A percentile compares a stretch with the other conserved stretches of the same genome.
Conservation (phyloP, 2,113 vertebrate species). For the Chloebia gouldiae region DNA sequence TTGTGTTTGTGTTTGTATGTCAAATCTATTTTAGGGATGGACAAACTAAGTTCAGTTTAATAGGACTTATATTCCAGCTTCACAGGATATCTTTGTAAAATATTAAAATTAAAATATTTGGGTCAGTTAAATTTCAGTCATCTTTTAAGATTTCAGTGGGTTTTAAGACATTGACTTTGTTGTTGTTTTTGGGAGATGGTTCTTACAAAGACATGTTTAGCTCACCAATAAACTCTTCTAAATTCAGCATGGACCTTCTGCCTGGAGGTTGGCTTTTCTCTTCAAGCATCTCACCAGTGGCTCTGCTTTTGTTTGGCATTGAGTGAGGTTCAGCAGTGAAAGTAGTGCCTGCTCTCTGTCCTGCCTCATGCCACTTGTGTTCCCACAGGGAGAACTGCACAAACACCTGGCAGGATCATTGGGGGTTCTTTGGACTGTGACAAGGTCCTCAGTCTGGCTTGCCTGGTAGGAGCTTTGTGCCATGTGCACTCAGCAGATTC, state of each 20-base stretch:
- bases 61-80: constrained; percentile 48
- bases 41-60: constrained; percentile 59
- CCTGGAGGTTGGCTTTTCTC: background rate
- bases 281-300: background rate
- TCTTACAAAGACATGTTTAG: background rate
- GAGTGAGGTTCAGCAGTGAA: background rate
- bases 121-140: background rate
- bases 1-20: constrained; percentile 77
- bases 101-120: background rate
- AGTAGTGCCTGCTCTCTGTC: background rate
- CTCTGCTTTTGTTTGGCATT: background rate
- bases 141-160: background rate
- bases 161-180: background rate
- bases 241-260: background rate
- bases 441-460: background rate
- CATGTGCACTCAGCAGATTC: fast-evolving
- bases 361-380: fast-evolving
- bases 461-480: background rate
- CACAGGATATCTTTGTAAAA: background rate
- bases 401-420: no score
- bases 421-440: fast-evolving
- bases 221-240: background rate
- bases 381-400: background rate
- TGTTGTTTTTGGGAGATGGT: background rate
- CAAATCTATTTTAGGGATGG: constrained; percentile 71